Conservation (phyloP, 2,797 vertebrate species). For the Smutsia gigantea region DNA sequence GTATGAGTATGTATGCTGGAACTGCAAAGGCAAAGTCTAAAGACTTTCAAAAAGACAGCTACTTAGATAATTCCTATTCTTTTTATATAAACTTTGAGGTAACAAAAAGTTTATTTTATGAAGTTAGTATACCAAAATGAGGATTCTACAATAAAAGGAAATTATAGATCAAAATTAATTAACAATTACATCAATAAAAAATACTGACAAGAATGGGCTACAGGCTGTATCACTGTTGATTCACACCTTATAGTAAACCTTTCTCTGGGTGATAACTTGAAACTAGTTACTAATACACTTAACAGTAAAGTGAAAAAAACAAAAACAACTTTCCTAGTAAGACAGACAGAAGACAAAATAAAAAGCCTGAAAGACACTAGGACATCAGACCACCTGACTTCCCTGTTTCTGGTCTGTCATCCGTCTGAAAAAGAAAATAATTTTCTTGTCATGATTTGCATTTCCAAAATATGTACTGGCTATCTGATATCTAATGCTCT, state of each 20-base stretch:
- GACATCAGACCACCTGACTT: neutral
- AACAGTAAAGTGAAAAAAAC: conserved; percentile 1
- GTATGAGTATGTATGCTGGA: neutral
- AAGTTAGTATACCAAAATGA: neutral
- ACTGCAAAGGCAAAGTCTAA: conserved; percentile 2
- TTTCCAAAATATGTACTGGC: neutral
- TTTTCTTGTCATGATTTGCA: neutral
- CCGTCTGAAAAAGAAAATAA: neutral
- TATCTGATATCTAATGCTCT: neutral
- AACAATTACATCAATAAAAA: neutral
- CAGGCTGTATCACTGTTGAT: neutral
- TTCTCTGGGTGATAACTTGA: neutral
- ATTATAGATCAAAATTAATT: neutral
- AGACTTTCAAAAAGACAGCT: neutral
- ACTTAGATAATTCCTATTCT: neutral
- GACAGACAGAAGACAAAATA: neutral
- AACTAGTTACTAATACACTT: neutral
- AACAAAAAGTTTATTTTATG: neutral
- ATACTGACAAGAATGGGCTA: neutral
- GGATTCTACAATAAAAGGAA: neutral
- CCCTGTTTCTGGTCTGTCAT: neutral
- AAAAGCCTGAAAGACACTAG: neutral
- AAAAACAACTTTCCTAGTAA: neutral
- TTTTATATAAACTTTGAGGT: neutral
- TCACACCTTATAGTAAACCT: neutral